Evolutionary conservation across 2,113 vertebrate species (phyloP), one percentile per base, ranked within the genome.

Genomic region (Dicaeum eximium): DNA sequence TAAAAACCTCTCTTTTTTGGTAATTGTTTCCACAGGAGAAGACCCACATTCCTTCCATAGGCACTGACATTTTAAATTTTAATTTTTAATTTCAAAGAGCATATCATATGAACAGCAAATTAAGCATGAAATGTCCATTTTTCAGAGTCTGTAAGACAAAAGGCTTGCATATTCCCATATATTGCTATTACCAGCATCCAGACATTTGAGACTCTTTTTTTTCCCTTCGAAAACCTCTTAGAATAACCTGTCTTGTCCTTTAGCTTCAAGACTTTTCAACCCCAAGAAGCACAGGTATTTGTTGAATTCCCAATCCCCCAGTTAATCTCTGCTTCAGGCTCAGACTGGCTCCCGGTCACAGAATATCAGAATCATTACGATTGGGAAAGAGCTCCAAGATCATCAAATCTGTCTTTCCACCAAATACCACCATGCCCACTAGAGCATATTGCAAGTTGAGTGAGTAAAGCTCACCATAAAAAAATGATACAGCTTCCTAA

Each of bases 361-460:
- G 22, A 37, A 37, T 37, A 37, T 22, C 11, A 61, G 40, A 82
- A 60, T 35, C 25, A 35, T 22, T 37, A n/a, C 5, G 0, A 22
- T 13, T 47, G 30, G n/a, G 61, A 61, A 74, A 89, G 10, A 67
- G 9, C 17, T 53, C 24, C 21, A 35, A 75, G 31, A 54, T 38
- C 28, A 28, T 38, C n/a, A 74, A 47, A 24, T 6, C 21, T 10
- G 0, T 54, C 21, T 30, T 60, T 69, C 0, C 0, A 35, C 4
- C 24, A 21, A 47, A 45, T 25, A 35, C 5, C 23, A 47, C 14
- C 9, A 15, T 25, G 14, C 21, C 11, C 24, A 69, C 14, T 31
- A 31, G 27, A 47, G 6, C 6, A 27, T 23, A 31, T 15, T 40
- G 13, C 0, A 60, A 74, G 27, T 11, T 42, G 28, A 74, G 18